Base-by-base conservation (phyloP, 2,797 vertebrate genomes). In the Bradypodion pumilum region DNA sequence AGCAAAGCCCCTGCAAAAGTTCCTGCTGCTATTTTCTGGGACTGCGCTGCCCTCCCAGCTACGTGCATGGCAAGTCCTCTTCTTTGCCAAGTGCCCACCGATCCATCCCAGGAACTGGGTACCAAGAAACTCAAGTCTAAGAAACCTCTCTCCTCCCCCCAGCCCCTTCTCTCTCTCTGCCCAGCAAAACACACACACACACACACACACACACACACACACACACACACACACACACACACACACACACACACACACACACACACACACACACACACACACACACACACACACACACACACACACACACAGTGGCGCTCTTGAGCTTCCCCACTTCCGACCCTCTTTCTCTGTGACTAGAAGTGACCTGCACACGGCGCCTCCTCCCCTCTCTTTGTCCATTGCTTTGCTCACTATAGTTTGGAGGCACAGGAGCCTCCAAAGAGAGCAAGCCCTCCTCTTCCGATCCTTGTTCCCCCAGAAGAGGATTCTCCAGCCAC, bases 301-400 rank as follows among this genome's bases (percentile, higher is more conserved):
- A 16, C 46, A 42, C 76, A 23, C 35, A 46, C 32, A n/a, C 76
- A 29, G 70, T 76, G 32, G 59, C 65, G 23, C 65, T 72, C 86
- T 84, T 75, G 85, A 88, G 89, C 91, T 92, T 89, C 80, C 0
- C 32, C 60, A 87, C 84, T 88, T 78, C 92, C 87, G 78, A 83
- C 87, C 62, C 85, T 89, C 89, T 72, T 86, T 90, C 89, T 93
- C 87, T 86, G 25, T 40, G 86, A 88, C 83, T 65, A 75, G 89
- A 87, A 89, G 86, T 89, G 89, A 89, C 85, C 49, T 76, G 82
- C 86, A 89, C 89, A 88, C 49, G 2, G 85, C 49, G 84, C 88
- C 92, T 89, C 89, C 89, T 86, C 25, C 29, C 13, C 62, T 75
- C 59, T 69, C 88, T 62, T 89, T 87, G 89, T 78, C 88, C 83